Evolutionary conservation across 2,797 vertebrate species (phyloP).

Genomic region (Typhlichthys subterraneus): DNA sequence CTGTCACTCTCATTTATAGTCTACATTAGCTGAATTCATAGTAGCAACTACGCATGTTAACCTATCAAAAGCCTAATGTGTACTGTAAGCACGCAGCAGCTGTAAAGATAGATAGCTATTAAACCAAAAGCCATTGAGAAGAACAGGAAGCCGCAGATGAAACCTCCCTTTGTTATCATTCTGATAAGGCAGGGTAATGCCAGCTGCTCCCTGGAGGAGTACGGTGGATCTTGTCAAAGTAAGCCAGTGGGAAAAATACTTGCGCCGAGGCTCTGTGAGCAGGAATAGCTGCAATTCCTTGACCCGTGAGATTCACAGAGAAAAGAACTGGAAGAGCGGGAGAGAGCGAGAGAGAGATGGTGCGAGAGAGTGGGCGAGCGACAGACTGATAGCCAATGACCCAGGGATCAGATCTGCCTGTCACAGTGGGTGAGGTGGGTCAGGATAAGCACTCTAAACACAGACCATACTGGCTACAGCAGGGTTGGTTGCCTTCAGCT

Average conservation of each 20-base stretch:
- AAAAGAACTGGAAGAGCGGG: conserved; percentile 56
- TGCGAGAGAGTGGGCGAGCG: conserved; percentile 18
- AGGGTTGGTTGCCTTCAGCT: conserved; percentile 3
- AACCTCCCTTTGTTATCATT: conserved; percentile 21
- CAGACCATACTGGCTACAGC: conserved; percentile 5
- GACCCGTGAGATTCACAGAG: conserved; percentile 61
- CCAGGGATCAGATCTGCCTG: conserved; percentile 35
- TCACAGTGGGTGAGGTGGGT: conserved; percentile 24
- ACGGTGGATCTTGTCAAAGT: conserved; percentile 45
- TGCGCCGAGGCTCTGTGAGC: conserved; percentile 47
- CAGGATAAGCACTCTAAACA: conserved; percentile 32
- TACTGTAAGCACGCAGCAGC: not conserved
- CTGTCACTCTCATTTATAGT: conserved; percentile 12
- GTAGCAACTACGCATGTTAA: not conserved
- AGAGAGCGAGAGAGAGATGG: not conserved
- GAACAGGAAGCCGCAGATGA: conserved; percentile 14
- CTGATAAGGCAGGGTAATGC: conserved; percentile 48
- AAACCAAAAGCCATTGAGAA: conserved; percentile 4
- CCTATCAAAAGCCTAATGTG: conserved; percentile 12
- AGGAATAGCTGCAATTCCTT: conserved; percentile 54
- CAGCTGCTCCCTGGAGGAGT: conserved; percentile 40
- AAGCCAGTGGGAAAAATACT: conserved; percentile 56
- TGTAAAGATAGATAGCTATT: conserved; percentile 3
- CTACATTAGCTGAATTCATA: conserved; percentile 7
- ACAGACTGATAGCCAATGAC: conserved; percentile 29